Base-by-base conservation (phyloP, 2,888 invertebrate genomes). In the Campaea margaritaria region DNA sequence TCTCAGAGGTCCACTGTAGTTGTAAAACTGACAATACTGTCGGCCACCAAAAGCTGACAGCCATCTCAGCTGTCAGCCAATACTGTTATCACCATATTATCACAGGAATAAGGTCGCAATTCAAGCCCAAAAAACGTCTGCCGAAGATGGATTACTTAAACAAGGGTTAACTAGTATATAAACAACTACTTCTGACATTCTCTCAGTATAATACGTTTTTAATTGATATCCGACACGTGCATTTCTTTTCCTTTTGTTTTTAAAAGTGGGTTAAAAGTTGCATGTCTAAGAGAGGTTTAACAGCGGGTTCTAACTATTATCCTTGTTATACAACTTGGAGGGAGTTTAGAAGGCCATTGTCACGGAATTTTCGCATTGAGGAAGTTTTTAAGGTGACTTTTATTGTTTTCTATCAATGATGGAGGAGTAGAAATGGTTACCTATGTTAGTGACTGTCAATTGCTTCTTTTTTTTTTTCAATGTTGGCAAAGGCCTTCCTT, bases 121-220 rank as follows among this genome's bases (percentile, higher is more conserved):
- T 52, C 16, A 10, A 44, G 44, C 43, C n/a, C 16, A 38, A 44
- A 43, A 16, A 12, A 0, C 11, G 3, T 21, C 11, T n/a, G n/a
- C 11, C 12, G 8, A 2, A 54, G 21, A 46, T 50, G 49, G 31
- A 54, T 59, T 51, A 55, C 36, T 46, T 31, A 51, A 53, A 46
- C 12, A 46, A 44, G 50, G 54, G 46, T 43, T 50, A 55, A 55
- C 56, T 62, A 59, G 66, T 72, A 72, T 72, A 72, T 74, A 75
- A 75, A 69, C 75, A 76, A 84, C 82, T 80, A 76, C 62, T 75
- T 74, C 70, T 81, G 83, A 83, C 82, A 76, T 78, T 63, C 62
- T 73, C 81, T 80, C 78, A 72, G 81, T 83, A 3, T 88, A 83
- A 88, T 88, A 79, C 76, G 81, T 72, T 83, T 88, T 81, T 87